Evolutionary conservation across 2,797 vertebrate species (phyloP).

Genomic region (Lagocephalus sceleratus): DNA sequence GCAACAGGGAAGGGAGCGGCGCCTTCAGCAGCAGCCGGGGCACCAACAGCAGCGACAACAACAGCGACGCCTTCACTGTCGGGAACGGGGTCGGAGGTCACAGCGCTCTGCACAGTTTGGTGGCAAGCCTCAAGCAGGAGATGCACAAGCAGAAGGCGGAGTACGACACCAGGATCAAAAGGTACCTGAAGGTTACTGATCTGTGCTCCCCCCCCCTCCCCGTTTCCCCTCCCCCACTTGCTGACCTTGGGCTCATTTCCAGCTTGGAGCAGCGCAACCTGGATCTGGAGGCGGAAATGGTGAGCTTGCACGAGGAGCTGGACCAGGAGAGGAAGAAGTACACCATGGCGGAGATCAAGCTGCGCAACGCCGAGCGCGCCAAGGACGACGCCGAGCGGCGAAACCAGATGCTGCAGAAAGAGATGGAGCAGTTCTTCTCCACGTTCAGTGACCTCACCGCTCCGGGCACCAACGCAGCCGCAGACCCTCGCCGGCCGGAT

Average conservation of each 20-base stretch:
- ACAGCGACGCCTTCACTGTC: conserved; percentile 81
- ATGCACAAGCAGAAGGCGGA: conserved; percentile 95
- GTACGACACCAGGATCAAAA: conserved; percentile 93
- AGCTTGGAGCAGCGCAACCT: conserved; percentile 94
- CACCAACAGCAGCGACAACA: conserved; percentile 89
- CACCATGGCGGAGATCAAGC: conserved; percentile 99
- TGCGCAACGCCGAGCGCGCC: conserved; percentile 95
- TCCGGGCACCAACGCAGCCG: conserved; percentile 70
- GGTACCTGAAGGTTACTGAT: conserved; percentile 67
- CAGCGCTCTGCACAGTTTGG: conserved; percentile 93
- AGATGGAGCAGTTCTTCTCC: conserved; percentile 99
- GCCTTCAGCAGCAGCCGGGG: conserved; percentile 76
- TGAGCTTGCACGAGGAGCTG: conserved; percentile 89
- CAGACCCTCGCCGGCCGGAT: conserved; percentile 85
- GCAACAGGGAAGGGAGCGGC: conserved; percentile 45
- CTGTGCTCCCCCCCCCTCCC: not conserved
- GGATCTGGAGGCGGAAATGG: conserved; percentile 91
- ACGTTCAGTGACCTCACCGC: conserved; percentile 93
- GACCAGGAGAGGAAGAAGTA: conserved; percentile 98
- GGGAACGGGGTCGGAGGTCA: conserved; percentile 79
- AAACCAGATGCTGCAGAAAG: conserved; percentile 96
- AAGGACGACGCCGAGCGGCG: conserved; percentile 96
- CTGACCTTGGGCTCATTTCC: conserved; percentile 5
- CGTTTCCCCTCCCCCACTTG: not conserved
- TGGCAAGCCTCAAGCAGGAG: conserved; percentile 94